A percentile compares a stretch with the other conserved stretches of the same genome.
These are phyloP conservation scores for Sisor rabdophorus DNA, from an alignment of 2,113 vertebrate species.

Conservation along the genomic window DNA sequence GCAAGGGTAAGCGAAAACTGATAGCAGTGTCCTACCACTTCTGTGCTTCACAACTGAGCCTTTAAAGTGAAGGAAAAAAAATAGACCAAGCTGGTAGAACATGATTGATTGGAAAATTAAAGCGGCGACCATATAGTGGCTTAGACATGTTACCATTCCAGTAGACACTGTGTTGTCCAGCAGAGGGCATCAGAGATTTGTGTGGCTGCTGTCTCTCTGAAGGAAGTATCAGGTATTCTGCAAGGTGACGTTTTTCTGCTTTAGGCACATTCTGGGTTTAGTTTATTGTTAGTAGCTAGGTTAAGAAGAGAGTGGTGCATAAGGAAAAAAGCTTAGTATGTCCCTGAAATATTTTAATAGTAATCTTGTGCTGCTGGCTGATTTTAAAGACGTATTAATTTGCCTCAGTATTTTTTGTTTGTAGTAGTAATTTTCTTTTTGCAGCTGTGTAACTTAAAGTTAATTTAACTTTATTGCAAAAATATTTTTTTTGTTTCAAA, in stretches of 20 bases:
- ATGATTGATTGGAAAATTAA: constrained; percentile 38
- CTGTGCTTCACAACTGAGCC: constrained; percentile 36
- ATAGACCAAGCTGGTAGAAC: constrained; percentile 14
- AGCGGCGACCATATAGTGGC: constrained; percentile 55
- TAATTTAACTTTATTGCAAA: constrained; percentile 42
- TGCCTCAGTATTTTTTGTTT: constrained; percentile 31
- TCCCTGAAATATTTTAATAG: constrained; percentile 24
- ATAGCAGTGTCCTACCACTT: constrained; percentile 31
- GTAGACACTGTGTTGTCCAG: constrained; percentile 53
- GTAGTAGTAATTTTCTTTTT: constrained; percentile 39
- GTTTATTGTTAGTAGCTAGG: constrained; percentile 38
- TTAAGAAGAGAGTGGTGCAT: constrained; percentile 29
- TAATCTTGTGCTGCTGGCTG: constrained; percentile 40
- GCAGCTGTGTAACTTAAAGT: constrained; percentile 48
- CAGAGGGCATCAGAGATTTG: constrained; percentile 46
- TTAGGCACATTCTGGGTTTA: constrained; percentile 40
- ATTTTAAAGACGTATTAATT: constrained; percentile 35
- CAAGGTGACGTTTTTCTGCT: constrained; percentile 36
- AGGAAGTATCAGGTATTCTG: constrained; percentile 45
- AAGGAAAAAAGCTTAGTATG: constrained; percentile 39
- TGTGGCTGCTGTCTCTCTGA: constrained; percentile 52
- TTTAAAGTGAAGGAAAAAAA: constrained; percentile 22
- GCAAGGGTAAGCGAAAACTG: constrained; percentile 10
- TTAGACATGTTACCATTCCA: constrained; percentile 59
- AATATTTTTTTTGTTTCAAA: constrained; percentile 38